Evolutionary conservation across 1,140 invertebrate species (phyloP).

Genomic region (Ceratosolen fusciceps): DNA sequence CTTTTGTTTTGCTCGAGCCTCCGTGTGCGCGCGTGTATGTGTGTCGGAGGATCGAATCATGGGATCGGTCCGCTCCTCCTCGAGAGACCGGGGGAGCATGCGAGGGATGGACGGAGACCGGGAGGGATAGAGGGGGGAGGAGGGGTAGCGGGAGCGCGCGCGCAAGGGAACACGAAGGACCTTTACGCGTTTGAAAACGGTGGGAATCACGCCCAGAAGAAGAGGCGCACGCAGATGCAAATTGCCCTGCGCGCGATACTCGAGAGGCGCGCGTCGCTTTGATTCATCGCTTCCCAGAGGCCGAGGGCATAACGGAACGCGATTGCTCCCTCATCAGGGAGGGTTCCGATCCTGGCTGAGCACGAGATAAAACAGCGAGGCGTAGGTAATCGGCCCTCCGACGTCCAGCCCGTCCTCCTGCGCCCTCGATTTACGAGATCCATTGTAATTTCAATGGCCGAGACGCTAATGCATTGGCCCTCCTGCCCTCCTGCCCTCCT

Average conservation of each 20-base stretch:
- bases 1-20: conserved; percentile 1
- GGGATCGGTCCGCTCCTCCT: conserved; percentile 24
- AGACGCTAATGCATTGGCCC: not conserved
- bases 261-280: conserved; percentile 18
- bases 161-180: conserved; percentile 17
- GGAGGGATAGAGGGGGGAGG: not conserved
- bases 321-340: conserved; percentile 44
- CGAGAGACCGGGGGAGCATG: too few species aligned
- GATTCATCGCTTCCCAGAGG: conserved; percentile 11
- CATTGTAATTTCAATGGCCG: conserved; percentile 28
- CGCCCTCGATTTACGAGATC: not conserved
- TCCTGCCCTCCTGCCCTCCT: too few species aligned
- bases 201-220: conserved; percentile 42
- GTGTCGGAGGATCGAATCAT: conserved; percentile 23
- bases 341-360: not conserved
- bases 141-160: not conserved
- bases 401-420: not conserved
- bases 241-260: conserved; percentile 27
- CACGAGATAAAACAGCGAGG: not conserved
- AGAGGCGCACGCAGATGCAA: conserved; percentile 40
- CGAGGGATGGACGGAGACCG: not conserved
- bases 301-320: conserved; percentile 23
- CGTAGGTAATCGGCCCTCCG: conserved; percentile 5
- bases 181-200: conserved; percentile 4
- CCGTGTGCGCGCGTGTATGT: not conserved